These are phyloP conservation scores for Alouatta palliata DNA, from an alignment of 2,113 vertebrate genomes.

Conservation along the genomic window DNA sequence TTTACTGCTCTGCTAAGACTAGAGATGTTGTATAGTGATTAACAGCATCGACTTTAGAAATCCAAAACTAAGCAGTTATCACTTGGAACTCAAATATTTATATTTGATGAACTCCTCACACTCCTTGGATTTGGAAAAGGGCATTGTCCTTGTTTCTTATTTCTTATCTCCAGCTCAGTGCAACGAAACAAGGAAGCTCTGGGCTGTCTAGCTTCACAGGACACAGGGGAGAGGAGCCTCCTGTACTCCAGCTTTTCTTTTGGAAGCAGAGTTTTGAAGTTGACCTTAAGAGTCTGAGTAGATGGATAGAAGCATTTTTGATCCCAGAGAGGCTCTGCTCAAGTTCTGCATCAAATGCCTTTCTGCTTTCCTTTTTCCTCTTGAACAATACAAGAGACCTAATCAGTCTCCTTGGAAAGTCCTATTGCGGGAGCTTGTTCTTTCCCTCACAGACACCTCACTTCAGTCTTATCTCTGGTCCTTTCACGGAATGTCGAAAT, in stretches of 20 bases:
- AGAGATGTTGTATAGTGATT: background rate
- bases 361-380: background rate
- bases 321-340: background rate
- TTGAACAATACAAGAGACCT: constrained; percentile 8
- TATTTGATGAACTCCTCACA: background rate
- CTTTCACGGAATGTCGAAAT: constrained; percentile 1
- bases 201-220: background rate
- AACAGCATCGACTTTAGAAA: background rate
- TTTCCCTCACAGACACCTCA: background rate
- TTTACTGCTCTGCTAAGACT: background rate
- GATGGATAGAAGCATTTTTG: background rate
- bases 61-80: background rate
- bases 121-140: background rate
- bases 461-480: background rate
- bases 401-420: constrained; percentile 4
- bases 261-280: constrained; percentile 46
- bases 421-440: background rate
- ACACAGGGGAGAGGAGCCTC: background rate
- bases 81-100: background rate
- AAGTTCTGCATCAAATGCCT: background rate
- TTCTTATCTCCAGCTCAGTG: background rate
- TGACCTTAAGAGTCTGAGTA: background rate
- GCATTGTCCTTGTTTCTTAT: background rate
- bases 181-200: background rate
- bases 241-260: background rate